Percentiles rank a stretch among this genome's conserved stretches.
Conservation (phyloP, 2,797 vertebrate species). For the Phaenicophaeus curvirostris region DNA sequence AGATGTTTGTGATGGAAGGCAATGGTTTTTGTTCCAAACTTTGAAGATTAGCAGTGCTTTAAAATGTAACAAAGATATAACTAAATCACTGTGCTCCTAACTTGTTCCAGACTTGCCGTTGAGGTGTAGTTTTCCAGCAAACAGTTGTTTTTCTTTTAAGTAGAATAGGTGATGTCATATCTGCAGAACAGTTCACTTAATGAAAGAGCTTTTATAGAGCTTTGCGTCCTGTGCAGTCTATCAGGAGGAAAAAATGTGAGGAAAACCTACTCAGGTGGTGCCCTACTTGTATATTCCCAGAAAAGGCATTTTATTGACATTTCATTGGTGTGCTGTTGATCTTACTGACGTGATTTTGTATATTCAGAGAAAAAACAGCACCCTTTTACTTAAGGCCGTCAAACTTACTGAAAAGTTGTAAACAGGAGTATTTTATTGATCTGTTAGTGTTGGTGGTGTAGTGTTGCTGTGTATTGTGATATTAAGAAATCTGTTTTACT, state of each 20-base stretch:
- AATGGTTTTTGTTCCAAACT: not conserved
- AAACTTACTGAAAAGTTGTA: not conserved
- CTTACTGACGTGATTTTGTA: not conserved
- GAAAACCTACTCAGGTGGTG: not conserved
- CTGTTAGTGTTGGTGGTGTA: not conserved
- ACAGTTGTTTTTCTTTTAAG: slow-evolving; percentile 6
- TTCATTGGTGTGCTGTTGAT: not conserved
- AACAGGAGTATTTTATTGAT: not conserved
- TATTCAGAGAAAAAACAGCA: not conserved
- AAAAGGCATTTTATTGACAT: not conserved
- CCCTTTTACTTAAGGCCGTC: not conserved
- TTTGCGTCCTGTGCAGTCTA: not conserved
- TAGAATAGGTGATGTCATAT: not conserved
- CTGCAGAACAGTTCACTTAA: not conserved
- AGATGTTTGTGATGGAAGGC: not conserved
- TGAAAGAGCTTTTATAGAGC: slow-evolving; percentile 11
- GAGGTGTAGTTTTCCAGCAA: not conserved
- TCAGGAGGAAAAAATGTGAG: not conserved
- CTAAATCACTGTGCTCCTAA: not conserved
- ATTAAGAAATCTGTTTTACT: not conserved
- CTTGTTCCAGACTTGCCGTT: not conserved
- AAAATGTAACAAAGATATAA: not conserved
- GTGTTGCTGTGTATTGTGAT: not conserved
- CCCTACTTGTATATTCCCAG: not conserved
- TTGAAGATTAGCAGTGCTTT: not conserved